Base-by-base conservation (phyloP, 2,888 invertebrate species). In the Dasypogon diadema region DNA sequence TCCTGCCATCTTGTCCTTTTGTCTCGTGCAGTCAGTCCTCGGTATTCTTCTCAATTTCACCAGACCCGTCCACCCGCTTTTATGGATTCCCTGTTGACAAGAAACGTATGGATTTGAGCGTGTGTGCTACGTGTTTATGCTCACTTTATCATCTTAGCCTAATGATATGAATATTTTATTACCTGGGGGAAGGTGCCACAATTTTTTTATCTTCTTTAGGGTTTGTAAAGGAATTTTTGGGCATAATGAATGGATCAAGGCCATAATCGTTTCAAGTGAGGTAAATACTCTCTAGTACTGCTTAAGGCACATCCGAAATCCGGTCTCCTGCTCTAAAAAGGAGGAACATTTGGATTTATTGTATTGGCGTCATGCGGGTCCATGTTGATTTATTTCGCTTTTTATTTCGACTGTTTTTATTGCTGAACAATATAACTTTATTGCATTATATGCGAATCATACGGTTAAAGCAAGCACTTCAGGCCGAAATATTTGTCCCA, bases 161-260 rank as follows among this genome's bases (percentile, higher is more conserved):
- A 73, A 73, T 73, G 73, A 73, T 73, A 73, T 73, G 73, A 73
- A 73, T 73, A 56, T 73, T 73, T 73, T 73, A 73, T 42, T 37
- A 73, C 73, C 42, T 73, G 34, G 24, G 56, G 55, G 55, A 73
- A 22, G 56, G 21, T 16, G 73, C 16, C 16, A 24, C 55, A 37
- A n/a, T 26, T 56, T 56, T 70, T 70, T 70, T 70, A 54, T 70
- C 70, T 70, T 34, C 24, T 70, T 70, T 70, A 70, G 51, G 70
- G 54, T 70, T 70, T 70, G 70, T 54, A 54, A 70, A 70, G 54
- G 24, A 70, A 54, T 70, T 70, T 54, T 30, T 30, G 24, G 30
- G 21, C 18, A 70, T 51, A 70, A 70, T 70, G 54, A 70, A 70
- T 54, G 70, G 70, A 70, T 70, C 70, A 70, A 10, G 34, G 30